Evolutionary conservation across 2,888 invertebrate genomes (phyloP), one percentile per base, ranked within the genome.

Genomic region (Brachynemurus nebulosus): DNA sequence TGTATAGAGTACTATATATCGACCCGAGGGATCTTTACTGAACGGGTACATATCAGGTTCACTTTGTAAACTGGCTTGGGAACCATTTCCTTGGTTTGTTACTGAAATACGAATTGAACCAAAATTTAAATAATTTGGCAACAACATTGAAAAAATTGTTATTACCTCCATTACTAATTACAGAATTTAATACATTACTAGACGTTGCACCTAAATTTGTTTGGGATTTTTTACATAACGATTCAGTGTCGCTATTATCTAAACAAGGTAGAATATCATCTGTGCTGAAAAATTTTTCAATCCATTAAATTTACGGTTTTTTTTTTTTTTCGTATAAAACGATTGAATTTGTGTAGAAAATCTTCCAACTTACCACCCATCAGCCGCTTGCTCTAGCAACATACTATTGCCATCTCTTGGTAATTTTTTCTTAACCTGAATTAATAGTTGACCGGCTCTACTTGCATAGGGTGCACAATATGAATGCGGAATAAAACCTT

Each of bases 401-500:
- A 30, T 16, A 44, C 20, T 44, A 14, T 17, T 60, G 43, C 61
- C 62, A 52, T 80, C 80, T 47, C 90, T 67, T 0, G 90, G 90
- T 54, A 90, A 66, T 66, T 91, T 91, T 62, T 91, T 91, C 63
- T 90, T 89, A 39, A 80, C 77, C 17, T 81, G 81, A 14, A 44
- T 20, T 27, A 44, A 37, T 53, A 90, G 66, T 59, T 91, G 90
- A 3, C 78, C 89, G 40, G 79, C 62, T 63, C 77, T 80, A 61
- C 78, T 86, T 55, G 73, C 83, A 56, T 76, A 89, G 0, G 90
- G 89, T 0, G 90, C 86, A 60, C 91, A 91, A 62, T 92, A 93
- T 0, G 90, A 89, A 60, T 89, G 86, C 1, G 95, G 95, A 54
- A 95, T 91, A 58, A 93, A 95, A 1, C 95, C 95, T 63, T 95